These are phyloP conservation scores for Botia kubotai DNA, from an alignment of 2,797 vertebrate genomes.

Conservation along the genomic window DNA sequence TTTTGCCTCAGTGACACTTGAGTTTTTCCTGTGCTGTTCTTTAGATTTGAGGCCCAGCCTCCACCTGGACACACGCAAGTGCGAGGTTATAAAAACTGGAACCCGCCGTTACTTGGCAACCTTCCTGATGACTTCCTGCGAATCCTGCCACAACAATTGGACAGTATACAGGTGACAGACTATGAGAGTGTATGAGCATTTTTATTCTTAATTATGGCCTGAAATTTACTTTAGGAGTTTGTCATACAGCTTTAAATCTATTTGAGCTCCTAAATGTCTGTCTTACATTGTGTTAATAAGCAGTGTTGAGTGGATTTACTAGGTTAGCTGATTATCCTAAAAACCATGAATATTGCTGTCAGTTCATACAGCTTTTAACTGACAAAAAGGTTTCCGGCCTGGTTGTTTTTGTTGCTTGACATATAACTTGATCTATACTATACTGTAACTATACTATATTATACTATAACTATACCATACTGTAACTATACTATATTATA, in stretches of 20 bases:
- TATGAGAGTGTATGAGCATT: not conserved
- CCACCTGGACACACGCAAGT: slow-evolving; percentile 72
- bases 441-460: too few species aligned
- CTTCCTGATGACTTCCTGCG: slow-evolving; percentile 94
- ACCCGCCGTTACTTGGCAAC: slow-evolving; percentile 91
- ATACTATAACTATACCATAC: too few species aligned
- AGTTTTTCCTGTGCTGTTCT: not conserved
- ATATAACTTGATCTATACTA: too few species aligned
- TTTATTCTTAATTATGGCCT: not conserved
- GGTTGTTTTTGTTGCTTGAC: too few species aligned
- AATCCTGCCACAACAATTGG: slow-evolving; percentile 90
- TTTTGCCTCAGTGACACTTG: not conserved
- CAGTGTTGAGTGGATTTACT: too few species aligned
- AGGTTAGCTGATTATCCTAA: too few species aligned
- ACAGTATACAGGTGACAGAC: slow-evolving; percentile 81
- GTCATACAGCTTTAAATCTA: not conserved
- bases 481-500: too few species aligned
- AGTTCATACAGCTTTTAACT: too few species aligned
- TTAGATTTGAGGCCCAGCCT: slow-evolving; percentile 81
- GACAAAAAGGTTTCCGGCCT: too few species aligned
- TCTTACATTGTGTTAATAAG: not conserved
- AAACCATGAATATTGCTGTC: too few species aligned
- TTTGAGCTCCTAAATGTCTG: not conserved
- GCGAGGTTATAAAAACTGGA: slow-evolving; percentile 89
- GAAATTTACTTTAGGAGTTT: not conserved